Evolutionary conservation across 1,140 invertebrate genomes (phyloP).

Genomic region (Microplitis mediator): DNA sequence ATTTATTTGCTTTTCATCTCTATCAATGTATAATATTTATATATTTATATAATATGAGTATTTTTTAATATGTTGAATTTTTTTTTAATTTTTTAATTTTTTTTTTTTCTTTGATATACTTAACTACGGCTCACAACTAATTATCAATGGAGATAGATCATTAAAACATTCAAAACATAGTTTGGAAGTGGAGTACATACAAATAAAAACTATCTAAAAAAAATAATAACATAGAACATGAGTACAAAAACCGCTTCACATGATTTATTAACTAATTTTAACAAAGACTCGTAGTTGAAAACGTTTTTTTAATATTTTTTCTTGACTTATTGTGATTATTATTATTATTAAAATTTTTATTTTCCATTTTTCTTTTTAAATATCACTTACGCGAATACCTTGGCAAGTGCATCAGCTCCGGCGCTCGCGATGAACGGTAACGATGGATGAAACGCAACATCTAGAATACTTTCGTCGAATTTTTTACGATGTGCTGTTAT

Average conservation of each 20-base stretch:
- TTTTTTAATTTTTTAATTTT: constrained; percentile 17
- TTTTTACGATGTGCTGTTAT: constrained; percentile 99
- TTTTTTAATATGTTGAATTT: constrained; percentile 29
- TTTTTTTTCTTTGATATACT: constrained; percentile 6
- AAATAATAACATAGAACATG: constrained; percentile 38
- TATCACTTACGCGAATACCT: constrained; percentile 85
- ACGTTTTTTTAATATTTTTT: constrained; percentile 78
- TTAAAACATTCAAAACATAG: constrained; percentile 26
- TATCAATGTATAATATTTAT: neutral
- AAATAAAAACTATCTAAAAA: constrained; percentile 54
- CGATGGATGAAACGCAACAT: constrained; percentile 98
- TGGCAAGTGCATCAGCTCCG: constrained; percentile 96
- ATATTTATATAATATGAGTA: constrained; percentile 33
- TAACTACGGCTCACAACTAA: constrained; percentile 2
- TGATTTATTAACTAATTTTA: constrained; percentile 18
- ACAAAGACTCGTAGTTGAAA: constrained; percentile 68
- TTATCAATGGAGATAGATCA: constrained; percentile 10
- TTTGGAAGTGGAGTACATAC: constrained; percentile 44
- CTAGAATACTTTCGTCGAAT: constrained; percentile 98
- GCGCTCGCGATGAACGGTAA: constrained; percentile 98
- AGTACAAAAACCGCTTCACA: constrained; percentile 55
- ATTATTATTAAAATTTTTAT: neutral
- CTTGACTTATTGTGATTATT: constrained; percentile 67
- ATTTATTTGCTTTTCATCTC: constrained; percentile 8
- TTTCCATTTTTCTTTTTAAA: neutral